Evolutionary conservation across 2,888 invertebrate genomes (phyloP).

Genomic region (Diaprepes abbreviatus): DNA sequence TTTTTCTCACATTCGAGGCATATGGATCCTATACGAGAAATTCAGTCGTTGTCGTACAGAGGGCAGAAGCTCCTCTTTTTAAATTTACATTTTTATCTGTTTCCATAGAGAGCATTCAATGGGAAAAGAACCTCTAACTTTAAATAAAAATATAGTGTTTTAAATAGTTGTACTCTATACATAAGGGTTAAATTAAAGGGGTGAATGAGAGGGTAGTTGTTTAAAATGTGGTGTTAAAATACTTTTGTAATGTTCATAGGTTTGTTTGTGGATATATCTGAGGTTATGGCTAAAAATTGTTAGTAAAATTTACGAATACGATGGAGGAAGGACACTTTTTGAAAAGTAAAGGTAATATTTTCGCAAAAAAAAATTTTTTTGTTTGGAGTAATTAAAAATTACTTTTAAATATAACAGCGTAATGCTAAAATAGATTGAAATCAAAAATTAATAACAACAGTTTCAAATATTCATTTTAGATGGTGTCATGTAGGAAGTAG

Average conservation of each 20-base stretch:
- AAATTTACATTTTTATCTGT: constrained; percentile 13
- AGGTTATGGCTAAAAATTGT: not conserved
- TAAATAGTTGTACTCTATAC: not conserved
- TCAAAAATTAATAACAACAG: too few relatives aligned
- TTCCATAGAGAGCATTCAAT: not conserved
- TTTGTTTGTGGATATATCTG: not conserved
- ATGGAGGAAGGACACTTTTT: too few relatives aligned
- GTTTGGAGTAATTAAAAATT: too few relatives aligned
- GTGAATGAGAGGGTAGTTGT: not conserved
- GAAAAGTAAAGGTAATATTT: too few relatives aligned
- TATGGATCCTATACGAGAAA: constrained; percentile 52
- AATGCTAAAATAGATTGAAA: too few relatives aligned
- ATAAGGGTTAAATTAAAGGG: not conserved
- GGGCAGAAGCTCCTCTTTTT: constrained; percentile 54
- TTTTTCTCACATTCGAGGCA: not conserved
- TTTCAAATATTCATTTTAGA: too few relatives aligned
- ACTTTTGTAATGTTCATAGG: not conserved
- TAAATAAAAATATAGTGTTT: not conserved
- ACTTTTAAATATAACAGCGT: too few relatives aligned
- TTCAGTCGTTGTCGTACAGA: constrained; percentile 60
- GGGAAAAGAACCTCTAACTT: not conserved
- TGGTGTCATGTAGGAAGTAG: too few relatives aligned
- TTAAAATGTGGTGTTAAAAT: not conserved
- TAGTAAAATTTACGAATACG: not conserved
- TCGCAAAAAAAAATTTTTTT: too few relatives aligned